Evolutionary conservation across 2,797 vertebrate genomes (phyloP).

Genomic region (Aselliscus stoliczkanus): DNA sequence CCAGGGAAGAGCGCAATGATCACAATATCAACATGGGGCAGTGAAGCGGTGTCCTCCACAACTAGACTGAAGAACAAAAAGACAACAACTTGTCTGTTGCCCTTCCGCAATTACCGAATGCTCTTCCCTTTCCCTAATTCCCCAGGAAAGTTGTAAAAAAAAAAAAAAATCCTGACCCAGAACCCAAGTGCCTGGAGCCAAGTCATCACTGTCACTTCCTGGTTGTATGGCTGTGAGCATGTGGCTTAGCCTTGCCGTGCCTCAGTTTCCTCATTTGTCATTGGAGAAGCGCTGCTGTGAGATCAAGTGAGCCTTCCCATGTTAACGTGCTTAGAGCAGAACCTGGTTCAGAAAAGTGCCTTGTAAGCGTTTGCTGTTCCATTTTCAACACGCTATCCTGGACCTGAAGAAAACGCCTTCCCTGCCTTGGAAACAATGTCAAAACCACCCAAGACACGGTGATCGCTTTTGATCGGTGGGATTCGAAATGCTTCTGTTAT

Average conservation of each 20-base stretch:
- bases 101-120: too few species aligned
- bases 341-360: accelerated
- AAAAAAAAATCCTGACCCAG: too few species aligned
- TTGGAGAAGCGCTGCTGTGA: neutral
- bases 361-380: accelerated
- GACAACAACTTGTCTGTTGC: too few species aligned
- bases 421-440: accelerated
- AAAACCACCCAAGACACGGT: accelerated
- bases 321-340: accelerated
- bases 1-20: too few species aligned
- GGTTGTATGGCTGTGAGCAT: neutral
- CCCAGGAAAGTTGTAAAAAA: too few species aligned
- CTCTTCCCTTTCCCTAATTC: too few species aligned
- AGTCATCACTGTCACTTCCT: neutral
- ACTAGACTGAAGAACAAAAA: too few species aligned
- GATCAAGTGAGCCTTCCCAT: accelerated
- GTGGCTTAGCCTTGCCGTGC: too few species aligned
- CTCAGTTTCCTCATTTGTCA: neutral
- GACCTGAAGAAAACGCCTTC: accelerated
- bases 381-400: accelerated
- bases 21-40: too few species aligned
- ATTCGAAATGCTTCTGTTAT: neutral
- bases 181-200: neutral
- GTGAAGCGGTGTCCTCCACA: too few species aligned
- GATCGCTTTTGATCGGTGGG: too few species aligned